These are phyloP conservation scores for Gymnorhina tibicen DNA, from an alignment of 2,113 vertebrate species.

Conservation along the genomic window DNA sequence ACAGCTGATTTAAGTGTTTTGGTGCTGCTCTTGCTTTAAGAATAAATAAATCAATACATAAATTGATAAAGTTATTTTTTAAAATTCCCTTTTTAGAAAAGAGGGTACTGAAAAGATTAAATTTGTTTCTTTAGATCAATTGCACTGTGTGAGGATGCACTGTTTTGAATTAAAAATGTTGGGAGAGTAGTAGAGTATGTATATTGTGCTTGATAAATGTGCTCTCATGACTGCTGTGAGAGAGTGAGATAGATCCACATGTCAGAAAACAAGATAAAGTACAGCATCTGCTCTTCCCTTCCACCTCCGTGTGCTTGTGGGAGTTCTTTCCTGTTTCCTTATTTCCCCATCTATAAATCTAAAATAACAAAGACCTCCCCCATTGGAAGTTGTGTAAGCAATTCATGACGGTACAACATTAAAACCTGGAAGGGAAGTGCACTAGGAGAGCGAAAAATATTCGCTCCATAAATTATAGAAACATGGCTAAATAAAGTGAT, in stretches of 20 bases:
- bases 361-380: background rate
- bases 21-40: background rate
- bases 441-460: background rate
- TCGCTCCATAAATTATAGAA: background rate
- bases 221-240: background rate
- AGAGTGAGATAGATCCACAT: background rate
- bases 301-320: background rate
- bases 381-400: background rate
- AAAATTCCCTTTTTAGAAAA: background rate
- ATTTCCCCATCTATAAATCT: background rate
- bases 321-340: constrained; percentile 5
- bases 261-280: constrained; percentile 1
- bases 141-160: background rate
- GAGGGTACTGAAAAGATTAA: background rate
- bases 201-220: background rate
- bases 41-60: background rate
- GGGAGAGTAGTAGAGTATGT: background rate
- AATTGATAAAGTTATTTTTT: background rate
- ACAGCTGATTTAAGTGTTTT: background rate
- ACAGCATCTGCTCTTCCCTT: constrained; percentile 1
- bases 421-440: background rate
- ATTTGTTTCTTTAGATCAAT: background rate
- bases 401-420: background rate
- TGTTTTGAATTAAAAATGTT: background rate
- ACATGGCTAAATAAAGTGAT: background rate